Percentiles rank a stretch among this genome's conserved stretches.
Evolutionary conservation across 2,888 invertebrate species (phyloP).

Genomic region (Synanthedon myopaeformis): DNA sequence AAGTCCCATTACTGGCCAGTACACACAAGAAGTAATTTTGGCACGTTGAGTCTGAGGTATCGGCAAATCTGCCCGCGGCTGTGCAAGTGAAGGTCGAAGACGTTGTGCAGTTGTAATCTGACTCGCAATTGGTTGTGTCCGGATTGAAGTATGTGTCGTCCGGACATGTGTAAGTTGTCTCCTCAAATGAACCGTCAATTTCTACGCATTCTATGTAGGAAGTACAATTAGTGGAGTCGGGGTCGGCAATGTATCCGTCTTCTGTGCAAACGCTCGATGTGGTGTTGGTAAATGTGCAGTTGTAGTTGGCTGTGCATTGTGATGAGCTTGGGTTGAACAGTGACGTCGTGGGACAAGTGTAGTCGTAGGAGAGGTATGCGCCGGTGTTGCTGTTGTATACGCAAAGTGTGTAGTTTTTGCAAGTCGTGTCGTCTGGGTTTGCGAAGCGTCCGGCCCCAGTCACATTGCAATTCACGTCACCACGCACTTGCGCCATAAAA

Average conservation of each 20-base stretch:
- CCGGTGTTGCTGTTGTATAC: slow-evolving; percentile 21
- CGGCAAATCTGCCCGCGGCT: slow-evolving; percentile 43
- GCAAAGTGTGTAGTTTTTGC: slow-evolving; percentile 52
- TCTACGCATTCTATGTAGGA: slow-evolving; percentile 42
- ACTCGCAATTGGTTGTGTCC: slow-evolving; percentile 40
- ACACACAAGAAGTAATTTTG: slow-evolving; percentile 50
- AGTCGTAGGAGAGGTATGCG: slow-evolving; percentile 35
- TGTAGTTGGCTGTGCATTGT: slow-evolving; percentile 41
- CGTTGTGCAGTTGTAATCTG: slow-evolving; percentile 31
- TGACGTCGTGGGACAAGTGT: slow-evolving; percentile 49
- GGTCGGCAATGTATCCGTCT: slow-evolving; percentile 40
- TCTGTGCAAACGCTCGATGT: slow-evolving; percentile 30
- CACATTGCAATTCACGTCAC: slow-evolving; percentile 36
- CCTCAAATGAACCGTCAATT: slow-evolving; percentile 28
- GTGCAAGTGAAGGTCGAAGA: slow-evolving; percentile 31
- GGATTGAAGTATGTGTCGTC: slow-evolving; percentile 37
- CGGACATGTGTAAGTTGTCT: slow-evolving; percentile 38
- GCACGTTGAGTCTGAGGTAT: slow-evolving; percentile 45
- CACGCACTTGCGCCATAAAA: slow-evolving; percentile 21
- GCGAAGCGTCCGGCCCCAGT: slow-evolving; percentile 40
- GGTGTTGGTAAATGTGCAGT: slow-evolving; percentile 26
- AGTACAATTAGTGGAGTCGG: slow-evolving; percentile 35
- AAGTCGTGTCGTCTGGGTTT: slow-evolving; percentile 43
- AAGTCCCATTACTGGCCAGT: slow-evolving; percentile 25
- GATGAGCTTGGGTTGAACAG: slow-evolving; percentile 40